A percentile compares a stretch with the other conserved stretches of the same genome.
Evolutionary conservation across 2,113 vertebrate genomes (phyloP).

Genomic region (Peromyscus maniculatus): DNA sequence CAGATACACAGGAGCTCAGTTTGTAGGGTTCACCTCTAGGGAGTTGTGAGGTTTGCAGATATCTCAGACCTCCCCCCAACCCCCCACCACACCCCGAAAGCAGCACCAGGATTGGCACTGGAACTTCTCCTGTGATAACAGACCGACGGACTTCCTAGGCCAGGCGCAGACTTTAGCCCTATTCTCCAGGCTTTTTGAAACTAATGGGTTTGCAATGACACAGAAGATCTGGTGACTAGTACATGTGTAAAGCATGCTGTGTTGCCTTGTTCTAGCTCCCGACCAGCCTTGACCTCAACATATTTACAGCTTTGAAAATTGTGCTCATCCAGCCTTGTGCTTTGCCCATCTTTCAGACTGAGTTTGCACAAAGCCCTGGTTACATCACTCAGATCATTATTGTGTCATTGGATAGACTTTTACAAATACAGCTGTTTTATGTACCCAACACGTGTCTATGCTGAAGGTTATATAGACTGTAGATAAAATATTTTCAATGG

Average conservation of each 20-base stretch:
- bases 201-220: neutral
- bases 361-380: neutral
- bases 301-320: constrained; percentile 49
- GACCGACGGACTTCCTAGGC: neutral
- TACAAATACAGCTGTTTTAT: neutral
- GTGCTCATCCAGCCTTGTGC: neutral
- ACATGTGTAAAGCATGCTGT: neutral
- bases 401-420: neutral
- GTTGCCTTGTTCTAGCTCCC: neutral
- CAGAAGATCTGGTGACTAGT: neutral
- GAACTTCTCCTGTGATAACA: neutral
- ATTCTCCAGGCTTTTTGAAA: neutral
- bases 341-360: constrained; percentile 7
- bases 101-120: neutral
- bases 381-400: neutral
- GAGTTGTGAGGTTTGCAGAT: neutral
- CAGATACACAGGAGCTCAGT: neutral
- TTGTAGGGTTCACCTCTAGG: neutral
- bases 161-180: neutral
- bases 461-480: neutral
- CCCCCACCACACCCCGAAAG: neutral
- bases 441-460: neutral
- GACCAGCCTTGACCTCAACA: neutral
- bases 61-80: neutral
- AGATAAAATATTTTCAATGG: neutral